Base-by-base conservation (phyloP, 2,888 invertebrate species). In the Eudasyphora cyanicolor region DNA sequence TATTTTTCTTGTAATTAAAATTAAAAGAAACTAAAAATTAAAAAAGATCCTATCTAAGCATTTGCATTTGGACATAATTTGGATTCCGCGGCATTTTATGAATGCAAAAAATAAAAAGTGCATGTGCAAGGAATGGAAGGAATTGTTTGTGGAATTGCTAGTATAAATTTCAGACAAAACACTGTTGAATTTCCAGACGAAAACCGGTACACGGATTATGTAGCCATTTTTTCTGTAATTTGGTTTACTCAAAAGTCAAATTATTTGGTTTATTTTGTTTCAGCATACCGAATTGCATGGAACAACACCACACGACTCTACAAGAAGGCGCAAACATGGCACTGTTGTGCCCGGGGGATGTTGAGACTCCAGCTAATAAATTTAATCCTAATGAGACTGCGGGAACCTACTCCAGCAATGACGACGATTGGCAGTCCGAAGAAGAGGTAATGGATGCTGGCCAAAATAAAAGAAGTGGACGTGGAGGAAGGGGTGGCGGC, bases 101-200 rank as follows among this genome's bases (percentile, higher is more conserved):
- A 54, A 54, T 8, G 21, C 51, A 45, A 45, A 45, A 45, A 12
- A 45, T 21, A 19, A 29, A n/a, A n/a, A n/a, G n/a, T n/a, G n/a
- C n/a, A n/a, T n/a, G n/a, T n/a, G n/a, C 0, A 71, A 71, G 86
- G 80, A 79, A 91, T 91, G 91, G 91, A 91, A 85, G 88, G 89
- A 45, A 89, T 91, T 82, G 89, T 91, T 76, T 88, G 87, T 70
- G 89, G 90, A 74, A 88, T 91, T 76, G 88, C 91, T 29, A 88
- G 87, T 74, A 90, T 91, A 69, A 89, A 84, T 91, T 89, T 87
- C 87, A 86, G 45, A 79, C 89, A 86, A 85, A 87, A 82, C 87
- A 86, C 74, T 14, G 80, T 78, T 69, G 85, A 85, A 45, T 84
- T 87, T 73, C 73, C 87, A 24, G 85, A 87, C 35, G 89, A 88